Evolutionary conservation across 1,140 invertebrate species (phyloP).

Genomic region (Drosophila gunungcola): DNA sequence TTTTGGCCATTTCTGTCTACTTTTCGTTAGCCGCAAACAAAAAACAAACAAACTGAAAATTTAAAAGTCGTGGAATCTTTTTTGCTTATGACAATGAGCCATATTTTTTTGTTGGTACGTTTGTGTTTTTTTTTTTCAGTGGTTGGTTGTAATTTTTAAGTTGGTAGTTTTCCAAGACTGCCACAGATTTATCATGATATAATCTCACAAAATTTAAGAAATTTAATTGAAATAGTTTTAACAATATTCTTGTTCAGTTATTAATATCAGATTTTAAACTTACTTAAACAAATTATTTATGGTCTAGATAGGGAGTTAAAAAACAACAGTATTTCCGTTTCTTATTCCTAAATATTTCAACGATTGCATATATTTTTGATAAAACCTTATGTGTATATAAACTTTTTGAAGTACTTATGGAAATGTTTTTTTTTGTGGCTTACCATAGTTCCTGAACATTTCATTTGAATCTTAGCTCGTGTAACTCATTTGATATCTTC

Average conservation of each 20-base stretch:
- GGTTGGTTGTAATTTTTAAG: conserved; percentile 11
- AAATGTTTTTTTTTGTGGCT: too few species aligned
- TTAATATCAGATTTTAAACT: too few species aligned
- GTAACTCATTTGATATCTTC: conserved; percentile 32
- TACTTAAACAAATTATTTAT: too few species aligned
- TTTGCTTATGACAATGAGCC: conserved; percentile 18
- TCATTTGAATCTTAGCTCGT: neutral
- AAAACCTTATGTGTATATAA: neutral
- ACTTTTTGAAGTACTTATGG: too few species aligned
- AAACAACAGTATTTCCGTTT: too few species aligned
- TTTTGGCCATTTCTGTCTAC: conserved; percentile 56
- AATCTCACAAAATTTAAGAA: neutral
- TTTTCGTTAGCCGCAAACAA: conserved; percentile 37
- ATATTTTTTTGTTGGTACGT: neutral
- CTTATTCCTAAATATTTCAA: too few species aligned
- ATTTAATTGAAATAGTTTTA: neutral
- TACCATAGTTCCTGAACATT: neutral
- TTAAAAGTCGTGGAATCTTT: conserved; percentile 28
- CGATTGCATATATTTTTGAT: neutral
- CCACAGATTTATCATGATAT: conserved; percentile 12
- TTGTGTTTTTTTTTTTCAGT: neutral
- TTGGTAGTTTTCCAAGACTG: conserved; percentile 14
- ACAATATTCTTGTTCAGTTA: neutral
- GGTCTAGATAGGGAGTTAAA: too few species aligned
- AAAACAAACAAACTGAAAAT: conserved; percentile 22